These are phyloP conservation scores for Ahaetulla prasina DNA, from an alignment of 2,113 vertebrate species.

Conservation along the genomic window DNA sequence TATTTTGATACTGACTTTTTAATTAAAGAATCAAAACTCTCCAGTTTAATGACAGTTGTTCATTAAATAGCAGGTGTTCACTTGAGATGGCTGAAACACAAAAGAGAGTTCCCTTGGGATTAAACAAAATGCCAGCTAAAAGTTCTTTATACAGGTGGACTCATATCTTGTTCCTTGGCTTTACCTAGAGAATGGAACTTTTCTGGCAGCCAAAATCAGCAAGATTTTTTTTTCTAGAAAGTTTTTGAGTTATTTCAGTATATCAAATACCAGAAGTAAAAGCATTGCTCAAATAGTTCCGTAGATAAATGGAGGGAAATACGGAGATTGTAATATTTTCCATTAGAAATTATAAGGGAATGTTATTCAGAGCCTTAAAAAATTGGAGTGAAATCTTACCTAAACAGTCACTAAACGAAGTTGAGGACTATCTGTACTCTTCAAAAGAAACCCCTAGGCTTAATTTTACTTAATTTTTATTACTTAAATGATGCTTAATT, in stretches of 20 bases:
- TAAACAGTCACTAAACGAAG: no score
- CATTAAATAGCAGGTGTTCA: not conserved
- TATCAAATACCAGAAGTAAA: not conserved
- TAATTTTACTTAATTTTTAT: no score
- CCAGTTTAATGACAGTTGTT: not conserved
- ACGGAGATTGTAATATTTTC: accelerated
- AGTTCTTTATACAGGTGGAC: not conserved
- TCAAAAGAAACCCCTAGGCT: not conserved
- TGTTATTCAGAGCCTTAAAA: not conserved
- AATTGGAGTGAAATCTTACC: no score
- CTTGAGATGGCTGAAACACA: slow-evolving; percentile 4
- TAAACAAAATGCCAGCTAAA: not conserved
- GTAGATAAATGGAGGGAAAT: not conserved
- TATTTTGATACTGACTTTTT: not conserved
- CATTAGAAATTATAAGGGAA: not conserved
- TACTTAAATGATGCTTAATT: not conserved
- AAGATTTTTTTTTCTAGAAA: not conserved
- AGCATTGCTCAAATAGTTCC: not conserved
- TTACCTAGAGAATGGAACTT: not conserved
- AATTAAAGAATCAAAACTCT: not conserved
- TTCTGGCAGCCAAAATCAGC: not conserved
- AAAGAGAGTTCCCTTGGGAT: not conserved
- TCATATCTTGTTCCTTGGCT: not conserved
- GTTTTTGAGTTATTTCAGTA: not conserved
- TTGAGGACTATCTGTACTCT: no score